phyloP scores from a whole-genome alignment of 2,888 invertebrate genomes.

The Girardia tigrina region DNA sequence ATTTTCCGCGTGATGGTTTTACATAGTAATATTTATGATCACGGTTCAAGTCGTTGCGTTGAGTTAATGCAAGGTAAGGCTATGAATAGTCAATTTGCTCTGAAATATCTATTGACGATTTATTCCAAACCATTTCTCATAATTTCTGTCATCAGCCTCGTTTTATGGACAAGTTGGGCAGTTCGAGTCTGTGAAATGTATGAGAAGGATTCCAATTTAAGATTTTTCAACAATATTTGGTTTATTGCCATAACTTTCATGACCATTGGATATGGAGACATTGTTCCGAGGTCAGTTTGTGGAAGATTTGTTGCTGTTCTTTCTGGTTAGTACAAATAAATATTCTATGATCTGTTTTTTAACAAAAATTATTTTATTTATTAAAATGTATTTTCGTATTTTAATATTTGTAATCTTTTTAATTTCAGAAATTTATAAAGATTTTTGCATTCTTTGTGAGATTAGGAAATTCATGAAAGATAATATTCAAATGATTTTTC shows the following conservation, averaged over 20 bases:
- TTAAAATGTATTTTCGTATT: no score
- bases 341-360: no score
- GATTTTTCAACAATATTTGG: background rate
- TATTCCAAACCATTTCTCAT: background rate
- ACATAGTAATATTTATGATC: background rate
- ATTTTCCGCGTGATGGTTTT: background rate
- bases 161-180: background rate
- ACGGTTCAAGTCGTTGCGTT: conserved; percentile 2
- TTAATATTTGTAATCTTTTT: no score
- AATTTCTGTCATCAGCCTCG: background rate
- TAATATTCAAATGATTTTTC: no score
- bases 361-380: no score
- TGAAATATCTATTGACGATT: conserved; percentile 2
- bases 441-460: no score
- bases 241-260: background rate
- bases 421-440: no score
- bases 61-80: background rate
- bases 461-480: no score
- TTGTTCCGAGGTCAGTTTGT: conserved; percentile 19
- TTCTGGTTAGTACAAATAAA: no score
- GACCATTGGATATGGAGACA: conserved; percentile 1
- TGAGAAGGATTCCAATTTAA: background rate
- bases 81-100: background rate
- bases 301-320: background rate
- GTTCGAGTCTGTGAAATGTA: conserved; percentile 13